Conservation (phyloP, 2,113 vertebrate species). For the Collichthys lucidus region DNA sequence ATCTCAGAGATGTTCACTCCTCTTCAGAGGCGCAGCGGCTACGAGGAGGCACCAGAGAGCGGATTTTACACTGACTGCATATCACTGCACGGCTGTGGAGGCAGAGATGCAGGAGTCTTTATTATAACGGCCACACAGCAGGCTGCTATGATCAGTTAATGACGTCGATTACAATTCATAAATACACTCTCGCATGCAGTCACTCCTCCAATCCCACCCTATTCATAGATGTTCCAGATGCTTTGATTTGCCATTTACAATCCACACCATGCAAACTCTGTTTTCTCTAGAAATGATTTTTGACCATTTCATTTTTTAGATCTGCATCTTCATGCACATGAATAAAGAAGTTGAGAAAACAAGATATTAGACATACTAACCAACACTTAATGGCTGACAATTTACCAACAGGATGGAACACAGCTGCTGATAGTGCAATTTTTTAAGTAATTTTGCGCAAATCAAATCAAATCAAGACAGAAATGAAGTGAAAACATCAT, state of each 20-base stretch:
- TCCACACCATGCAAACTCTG: neutral
- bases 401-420: neutral
- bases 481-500: neutral
- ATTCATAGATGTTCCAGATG: neutral
- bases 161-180: constrained; percentile 48
- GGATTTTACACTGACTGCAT: neutral
- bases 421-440: too few species aligned
- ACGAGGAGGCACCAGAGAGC: neutral
- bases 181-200: neutral
- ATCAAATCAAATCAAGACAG: neutral
- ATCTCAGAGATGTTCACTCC: neutral
- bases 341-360: too few species aligned
- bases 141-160: constrained; percentile 28
- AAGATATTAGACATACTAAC: too few species aligned
- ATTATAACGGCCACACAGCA: neutral
- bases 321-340: too few species aligned
- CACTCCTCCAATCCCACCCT: neutral
- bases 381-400: neutral
- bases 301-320: too few species aligned
- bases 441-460: too few species aligned
- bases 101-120: neutral
- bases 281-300: neutral
- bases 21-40: neutral
- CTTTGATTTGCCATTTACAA: neutral
- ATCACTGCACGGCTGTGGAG: neutral